phyloP scores from a whole-genome alignment of 2,113 vertebrate species.

The Isurus oxyrinchus region DNA sequence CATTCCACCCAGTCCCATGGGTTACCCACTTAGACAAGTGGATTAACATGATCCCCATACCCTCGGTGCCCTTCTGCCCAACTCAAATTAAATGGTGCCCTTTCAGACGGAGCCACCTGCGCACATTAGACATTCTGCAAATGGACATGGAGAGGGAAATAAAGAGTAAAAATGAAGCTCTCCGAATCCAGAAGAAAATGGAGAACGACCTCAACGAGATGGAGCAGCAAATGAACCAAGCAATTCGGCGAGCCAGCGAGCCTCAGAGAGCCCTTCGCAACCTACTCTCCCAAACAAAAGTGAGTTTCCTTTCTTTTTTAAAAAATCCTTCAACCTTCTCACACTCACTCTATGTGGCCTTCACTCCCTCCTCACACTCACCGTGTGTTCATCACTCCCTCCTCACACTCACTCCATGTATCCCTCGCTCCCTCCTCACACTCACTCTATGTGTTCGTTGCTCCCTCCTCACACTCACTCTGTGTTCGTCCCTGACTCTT shows the following conservation, averaged over 20 bases:
- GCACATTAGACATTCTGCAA: slow-evolving; percentile 36
- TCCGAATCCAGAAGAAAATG: slow-evolving; percentile 42
- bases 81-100: background rate
- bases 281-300: background rate
- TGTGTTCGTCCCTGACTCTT: too few relatives aligned
- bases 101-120: slow-evolving; percentile 35
- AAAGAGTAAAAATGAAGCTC: slow-evolving; percentile 38
- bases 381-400: too few relatives aligned
- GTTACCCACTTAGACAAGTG: too few relatives aligned
- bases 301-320: background rate
- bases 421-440: too few relatives aligned
- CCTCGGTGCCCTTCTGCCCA: background rate
- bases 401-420: too few relatives aligned
- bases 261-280: slow-evolving; percentile 31
- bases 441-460: too few relatives aligned
- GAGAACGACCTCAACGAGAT: slow-evolving; percentile 41
- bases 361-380: background rate
- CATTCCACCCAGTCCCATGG: background rate
- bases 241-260: slow-evolving; percentile 37
- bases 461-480: too few relatives aligned
- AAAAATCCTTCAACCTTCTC: background rate
- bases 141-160: slow-evolving; percentile 38
- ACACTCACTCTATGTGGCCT: too few relatives aligned
- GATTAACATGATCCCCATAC: slow-evolving; percentile 17
- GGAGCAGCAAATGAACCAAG: slow-evolving; percentile 40